Base-by-base conservation (phyloP, 2,888 invertebrate genomes). In the Caenorhabditis wallacei region DNA sequence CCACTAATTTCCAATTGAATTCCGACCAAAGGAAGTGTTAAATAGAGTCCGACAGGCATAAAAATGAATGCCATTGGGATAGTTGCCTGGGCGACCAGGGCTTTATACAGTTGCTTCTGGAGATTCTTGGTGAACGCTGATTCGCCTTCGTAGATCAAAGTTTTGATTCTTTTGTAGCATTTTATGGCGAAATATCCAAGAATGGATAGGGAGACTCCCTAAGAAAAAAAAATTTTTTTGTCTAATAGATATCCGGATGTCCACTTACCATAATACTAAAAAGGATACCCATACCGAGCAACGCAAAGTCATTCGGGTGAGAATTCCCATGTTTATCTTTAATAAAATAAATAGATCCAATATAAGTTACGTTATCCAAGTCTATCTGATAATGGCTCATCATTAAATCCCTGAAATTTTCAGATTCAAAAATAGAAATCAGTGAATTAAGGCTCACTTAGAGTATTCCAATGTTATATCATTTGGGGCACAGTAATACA, bases 11-110 rank as follows among this genome's bases (percentile, higher is more conserved):
- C 71, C 8, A 24, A 51, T 16, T 71, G 18, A 54, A 71, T 51
- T 35, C 70, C 79, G 54, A 79, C 20, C 0, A 79, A 13, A 1
- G 79, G 79, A 20, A 70, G 46, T 1, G 71, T 71, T 13, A 71
- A 57, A 18, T 71, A 64, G 20, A 71, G 37, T 5, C 80, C 80
- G 18, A 80, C 18, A 7, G 80, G 80, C 10, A 56, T 46, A 30
- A 66, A 80, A 16, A 80, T 53, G 20, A 79, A 71, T 8, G 56
- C 24, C 70, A 79, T 66, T n/a, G 79, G 79, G 24, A 79, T 64
- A 24, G 63, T 24, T 2, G 79, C 71, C 71, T 78, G 80, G 30
- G 59, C 66, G 1, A 80, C 72, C 0, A 80, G 43, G 8, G 72
- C 71, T 16, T 71, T 71, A 46, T 66, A 64, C 8, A 80, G 53